Conservation (phyloP, 2,113 vertebrate species). For the Anas platyrhynchos region DNA sequence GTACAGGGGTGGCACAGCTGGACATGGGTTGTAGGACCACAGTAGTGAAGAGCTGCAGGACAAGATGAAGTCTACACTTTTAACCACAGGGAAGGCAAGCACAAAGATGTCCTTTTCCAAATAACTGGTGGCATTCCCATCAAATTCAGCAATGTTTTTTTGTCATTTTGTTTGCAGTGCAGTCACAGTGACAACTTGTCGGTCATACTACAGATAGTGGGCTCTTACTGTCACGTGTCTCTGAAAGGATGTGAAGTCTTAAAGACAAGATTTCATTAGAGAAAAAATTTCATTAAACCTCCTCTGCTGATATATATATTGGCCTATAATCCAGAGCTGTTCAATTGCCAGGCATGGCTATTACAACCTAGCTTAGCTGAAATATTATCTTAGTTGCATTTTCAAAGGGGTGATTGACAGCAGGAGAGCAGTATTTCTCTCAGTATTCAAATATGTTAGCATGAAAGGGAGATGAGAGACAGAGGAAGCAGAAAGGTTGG, state of each 20-base stretch:
- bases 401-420: constrained; percentile 17
- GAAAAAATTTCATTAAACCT: constrained; percentile 46
- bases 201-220: background rate
- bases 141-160: background rate
- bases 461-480: background rate
- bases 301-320: constrained; percentile 39
- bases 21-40: background rate
- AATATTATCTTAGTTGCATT: constrained; percentile 39
- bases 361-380: constrained; percentile 29
- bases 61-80: background rate
- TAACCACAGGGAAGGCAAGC: background rate
- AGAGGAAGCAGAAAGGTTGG: background rate
- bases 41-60: background rate
- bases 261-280: constrained; percentile 48
- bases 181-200: background rate
- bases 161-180: background rate
- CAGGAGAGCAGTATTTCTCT: background rate
- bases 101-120: background rate
- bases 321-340: constrained; percentile 21
- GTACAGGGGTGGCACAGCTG: background rate
- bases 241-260: constrained; percentile 49
- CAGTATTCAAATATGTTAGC: background rate
- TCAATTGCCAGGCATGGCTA: constrained; percentile 11
- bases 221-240: background rate
- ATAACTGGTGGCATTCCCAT: background rate